Conservation (phyloP, 1,140 invertebrate genomes). For the Matsumurasca onukii region DNA sequence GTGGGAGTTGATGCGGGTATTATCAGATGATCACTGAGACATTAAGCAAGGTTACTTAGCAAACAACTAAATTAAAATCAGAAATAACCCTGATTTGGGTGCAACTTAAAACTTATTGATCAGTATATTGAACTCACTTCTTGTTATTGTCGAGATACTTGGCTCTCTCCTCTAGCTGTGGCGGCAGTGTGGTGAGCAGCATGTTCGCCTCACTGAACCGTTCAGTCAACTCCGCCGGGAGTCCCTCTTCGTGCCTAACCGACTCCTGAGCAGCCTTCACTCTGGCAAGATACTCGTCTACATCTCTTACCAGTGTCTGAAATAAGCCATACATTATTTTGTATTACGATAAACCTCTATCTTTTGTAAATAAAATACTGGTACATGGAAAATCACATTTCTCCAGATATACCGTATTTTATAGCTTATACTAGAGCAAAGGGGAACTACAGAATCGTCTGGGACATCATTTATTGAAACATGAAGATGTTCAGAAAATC, state of each 20-base stretch:
- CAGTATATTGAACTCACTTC: conserved; percentile 35
- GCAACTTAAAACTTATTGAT: too few relatives aligned
- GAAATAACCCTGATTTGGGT: too few relatives aligned
- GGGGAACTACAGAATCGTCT: too few relatives aligned
- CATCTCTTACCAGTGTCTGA: conserved; percentile 61
- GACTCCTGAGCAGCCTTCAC: conserved; percentile 66
- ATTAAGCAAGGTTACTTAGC: too few relatives aligned
- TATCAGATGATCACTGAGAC: too few relatives aligned
- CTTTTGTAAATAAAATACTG: too few relatives aligned
- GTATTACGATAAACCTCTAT: not conserved
- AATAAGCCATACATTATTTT: not conserved
- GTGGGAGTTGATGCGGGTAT: too few relatives aligned
- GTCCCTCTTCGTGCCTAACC: conserved; percentile 68
- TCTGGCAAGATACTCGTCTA: conserved; percentile 69
- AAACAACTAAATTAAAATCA: too few relatives aligned
- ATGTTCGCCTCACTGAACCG: conserved; percentile 80
- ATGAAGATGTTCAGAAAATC: too few relatives aligned
- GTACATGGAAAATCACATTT: conserved; percentile 12
- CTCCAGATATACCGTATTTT: too few relatives aligned
- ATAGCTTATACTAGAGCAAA: too few relatives aligned
- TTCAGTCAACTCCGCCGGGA: conserved; percentile 76
- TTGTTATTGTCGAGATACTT: conserved; percentile 80
- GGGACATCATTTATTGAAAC: too few relatives aligned
- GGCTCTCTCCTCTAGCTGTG: conserved; percentile 74
- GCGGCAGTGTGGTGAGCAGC: conserved; percentile 71